A percentile compares a stretch with the other conserved stretches of the same genome.
Conservation (phyloP, 2,888 invertebrate species). For the Clivina fossor region DNA sequence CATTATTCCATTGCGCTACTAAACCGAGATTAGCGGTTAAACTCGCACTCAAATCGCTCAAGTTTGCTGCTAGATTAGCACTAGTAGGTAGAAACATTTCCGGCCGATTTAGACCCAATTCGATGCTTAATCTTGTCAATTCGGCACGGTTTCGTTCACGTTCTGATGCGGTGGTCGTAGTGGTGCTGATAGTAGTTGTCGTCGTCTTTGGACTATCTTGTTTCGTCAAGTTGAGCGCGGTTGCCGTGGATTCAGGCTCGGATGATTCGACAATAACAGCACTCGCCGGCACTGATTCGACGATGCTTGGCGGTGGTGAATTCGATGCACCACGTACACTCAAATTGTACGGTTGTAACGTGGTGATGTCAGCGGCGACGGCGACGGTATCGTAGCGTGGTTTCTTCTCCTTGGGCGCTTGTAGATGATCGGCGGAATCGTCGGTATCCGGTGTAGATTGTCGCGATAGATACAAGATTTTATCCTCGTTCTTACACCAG, state of each 20-base stretch:
- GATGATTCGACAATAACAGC: slow-evolving; percentile 33
- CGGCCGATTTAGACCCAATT: slow-evolving; percentile 50
- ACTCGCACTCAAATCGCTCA: slow-evolving; percentile 41
- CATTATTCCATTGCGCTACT: slow-evolving; percentile 46
- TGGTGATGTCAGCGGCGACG: slow-evolving; percentile 45
- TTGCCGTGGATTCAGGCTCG: slow-evolving; percentile 7
- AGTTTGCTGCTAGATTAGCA: slow-evolving; percentile 39
- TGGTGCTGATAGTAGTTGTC: slow-evolving; percentile 33
- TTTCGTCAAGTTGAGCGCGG: slow-evolving; percentile 47
- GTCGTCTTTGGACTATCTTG: slow-evolving; percentile 40
- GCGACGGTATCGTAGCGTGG: slow-evolving; percentile 39
- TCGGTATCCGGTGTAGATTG: slow-evolving; percentile 72
- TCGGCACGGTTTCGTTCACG: slow-evolving; percentile 53
- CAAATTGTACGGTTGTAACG: slow-evolving; percentile 46
- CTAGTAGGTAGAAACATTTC: slow-evolving; percentile 47
- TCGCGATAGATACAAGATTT: slow-evolving; percentile 69
- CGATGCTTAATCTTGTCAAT: slow-evolving; percentile 55
- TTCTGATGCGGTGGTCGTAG: slow-evolving; percentile 40
- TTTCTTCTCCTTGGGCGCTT: slow-evolving; percentile 35
- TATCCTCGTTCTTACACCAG: slow-evolving; percentile 86
- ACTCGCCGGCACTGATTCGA: neutral
- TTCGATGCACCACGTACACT: slow-evolving; percentile 21
- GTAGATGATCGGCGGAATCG: slow-evolving; percentile 55
- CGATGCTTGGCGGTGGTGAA: slow-evolving; percentile 2
- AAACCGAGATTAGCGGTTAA: slow-evolving; percentile 43